Conservation (phyloP, 2,888 invertebrate species). For the Drosophila mayaguana region DNA sequence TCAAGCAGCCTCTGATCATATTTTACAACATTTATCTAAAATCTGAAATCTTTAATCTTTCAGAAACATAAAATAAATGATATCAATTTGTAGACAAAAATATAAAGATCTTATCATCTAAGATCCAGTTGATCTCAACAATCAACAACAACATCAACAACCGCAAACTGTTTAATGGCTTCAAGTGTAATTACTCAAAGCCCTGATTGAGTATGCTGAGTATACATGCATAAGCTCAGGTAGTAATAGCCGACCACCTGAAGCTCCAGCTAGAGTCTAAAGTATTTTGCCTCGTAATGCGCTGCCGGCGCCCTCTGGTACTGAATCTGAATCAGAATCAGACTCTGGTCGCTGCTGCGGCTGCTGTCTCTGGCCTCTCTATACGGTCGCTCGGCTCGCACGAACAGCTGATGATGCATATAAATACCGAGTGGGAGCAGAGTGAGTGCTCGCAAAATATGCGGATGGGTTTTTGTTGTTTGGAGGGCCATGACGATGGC, state of each 20-base stretch:
- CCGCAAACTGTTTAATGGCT: not conserved
- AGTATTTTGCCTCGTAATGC: constrained; percentile 23
- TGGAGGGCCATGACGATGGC: constrained; percentile 53
- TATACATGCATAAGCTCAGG: constrained; percentile 14
- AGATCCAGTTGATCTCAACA: not conserved
- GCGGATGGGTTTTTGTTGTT: constrained; percentile 44
- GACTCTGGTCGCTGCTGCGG: constrained; percentile 27
- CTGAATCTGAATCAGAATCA: constrained; percentile 18
- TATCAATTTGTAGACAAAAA: no score
- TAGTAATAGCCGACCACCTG: constrained; percentile 49
- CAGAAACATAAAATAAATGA: not conserved
- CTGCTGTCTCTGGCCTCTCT: constrained; percentile 11
- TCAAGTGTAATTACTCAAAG: not conserved
- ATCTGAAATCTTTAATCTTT: no score
- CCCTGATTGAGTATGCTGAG: not conserved
- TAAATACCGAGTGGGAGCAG: constrained; percentile 35
- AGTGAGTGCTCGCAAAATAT: constrained; percentile 39
- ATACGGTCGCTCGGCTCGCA: constrained; percentile 35
- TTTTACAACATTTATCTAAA: no score
- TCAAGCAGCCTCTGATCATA: not conserved
- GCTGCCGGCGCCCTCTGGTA: constrained; percentile 24
- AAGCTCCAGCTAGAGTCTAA: constrained; percentile 27
- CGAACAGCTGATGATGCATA: constrained; percentile 72
- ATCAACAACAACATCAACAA: not conserved
- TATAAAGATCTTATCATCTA: not conserved